phyloP scores from a whole-genome alignment of 2,113 vertebrate species.

The Amia ocellicauda region DNA sequence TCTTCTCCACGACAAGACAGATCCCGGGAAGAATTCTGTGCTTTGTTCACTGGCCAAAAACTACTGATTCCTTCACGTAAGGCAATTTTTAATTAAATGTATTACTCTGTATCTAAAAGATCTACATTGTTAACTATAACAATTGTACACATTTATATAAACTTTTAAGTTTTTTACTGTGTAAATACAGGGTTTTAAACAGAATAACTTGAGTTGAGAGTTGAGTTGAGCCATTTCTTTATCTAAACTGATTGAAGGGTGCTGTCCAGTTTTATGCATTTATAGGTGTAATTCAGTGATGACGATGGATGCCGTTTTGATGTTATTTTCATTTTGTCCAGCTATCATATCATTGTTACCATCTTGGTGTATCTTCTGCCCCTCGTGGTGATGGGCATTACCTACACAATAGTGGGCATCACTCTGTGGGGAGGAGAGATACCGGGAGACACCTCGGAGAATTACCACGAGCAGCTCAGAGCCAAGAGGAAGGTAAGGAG shows the following conservation, averaged over 20 bases:
- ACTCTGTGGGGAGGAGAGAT: slow-evolving; percentile 96
- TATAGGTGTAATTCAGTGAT: too few relatives aligned
- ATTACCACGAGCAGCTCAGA: slow-evolving; percentile 89
- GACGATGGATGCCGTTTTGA: too few relatives aligned
- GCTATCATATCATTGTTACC: slow-evolving; percentile 88
- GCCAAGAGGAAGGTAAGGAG: slow-evolving; percentile 91
- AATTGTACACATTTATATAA: too few relatives aligned
- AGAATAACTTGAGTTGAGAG: too few relatives aligned
- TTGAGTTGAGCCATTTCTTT: too few relatives aligned
- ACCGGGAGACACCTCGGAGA: slow-evolving; percentile 89
- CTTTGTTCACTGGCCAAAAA: slow-evolving; percentile 88
- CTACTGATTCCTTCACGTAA: slow-evolving; percentile 85
- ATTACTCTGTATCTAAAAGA: background rate
- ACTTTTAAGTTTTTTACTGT: too few relatives aligned
- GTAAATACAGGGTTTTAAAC: too few relatives aligned
- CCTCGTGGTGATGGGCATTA: slow-evolving; percentile 89
- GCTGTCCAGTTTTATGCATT: too few relatives aligned
- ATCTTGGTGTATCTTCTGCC: slow-evolving; percentile 87
- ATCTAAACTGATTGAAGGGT: too few relatives aligned
- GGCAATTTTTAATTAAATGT: slow-evolving; percentile 30
- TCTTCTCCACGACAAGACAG: slow-evolving; percentile 81
- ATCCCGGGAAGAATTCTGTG: slow-evolving; percentile 81
- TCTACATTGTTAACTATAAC: too few relatives aligned
- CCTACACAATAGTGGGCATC: slow-evolving; percentile 90
- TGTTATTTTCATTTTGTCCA: slow-evolving; percentile 45